Percentiles rank a stretch among this genome's conserved stretches.
Evolutionary conservation across 1,140 invertebrate species (phyloP).

Genomic region (Harpegnathos saltator): DNA sequence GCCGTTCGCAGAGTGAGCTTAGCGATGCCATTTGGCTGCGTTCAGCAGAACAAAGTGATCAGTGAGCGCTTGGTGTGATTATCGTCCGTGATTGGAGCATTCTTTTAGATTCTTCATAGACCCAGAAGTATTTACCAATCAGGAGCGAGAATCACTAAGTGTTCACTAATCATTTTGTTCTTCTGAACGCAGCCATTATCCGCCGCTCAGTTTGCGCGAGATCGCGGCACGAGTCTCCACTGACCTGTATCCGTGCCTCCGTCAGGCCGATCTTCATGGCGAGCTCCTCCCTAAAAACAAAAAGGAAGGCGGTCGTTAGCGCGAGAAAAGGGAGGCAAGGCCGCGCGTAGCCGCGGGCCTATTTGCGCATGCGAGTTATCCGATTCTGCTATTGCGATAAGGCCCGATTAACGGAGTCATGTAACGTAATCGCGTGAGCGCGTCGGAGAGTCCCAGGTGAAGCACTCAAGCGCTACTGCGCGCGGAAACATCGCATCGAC

Average conservation of each 20-base stretch:
- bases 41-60: too few relatives aligned
- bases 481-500: neutral
- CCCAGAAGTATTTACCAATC: too few relatives aligned
- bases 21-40: too few relatives aligned
- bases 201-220: neutral
- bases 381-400: slow-evolving; percentile 48
- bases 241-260: slow-evolving; percentile 99
- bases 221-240: slow-evolving; percentile 63
- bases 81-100: too few relatives aligned
- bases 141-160: too few relatives aligned
- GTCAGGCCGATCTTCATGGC: slow-evolving; percentile 99
- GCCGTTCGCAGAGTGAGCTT: neutral
- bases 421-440: slow-evolving; percentile 1
- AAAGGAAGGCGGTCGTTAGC: slow-evolving; percentile 71
- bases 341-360: slow-evolving; percentile 66
- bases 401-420: slow-evolving; percentile 16
- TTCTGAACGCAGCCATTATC: too few relatives aligned
- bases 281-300: slow-evolving; percentile 95
- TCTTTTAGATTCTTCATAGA: too few relatives aligned
- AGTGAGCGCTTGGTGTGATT: too few relatives aligned
- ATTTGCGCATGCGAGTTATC: slow-evolving; percentile 49
- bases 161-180: too few relatives aligned
- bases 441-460: neutral
- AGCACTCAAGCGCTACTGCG: neutral
- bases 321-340: slow-evolving; percentile 75